Conservation (phyloP, 1,140 invertebrate genomes). For the Platorchestia sp. region DNA sequence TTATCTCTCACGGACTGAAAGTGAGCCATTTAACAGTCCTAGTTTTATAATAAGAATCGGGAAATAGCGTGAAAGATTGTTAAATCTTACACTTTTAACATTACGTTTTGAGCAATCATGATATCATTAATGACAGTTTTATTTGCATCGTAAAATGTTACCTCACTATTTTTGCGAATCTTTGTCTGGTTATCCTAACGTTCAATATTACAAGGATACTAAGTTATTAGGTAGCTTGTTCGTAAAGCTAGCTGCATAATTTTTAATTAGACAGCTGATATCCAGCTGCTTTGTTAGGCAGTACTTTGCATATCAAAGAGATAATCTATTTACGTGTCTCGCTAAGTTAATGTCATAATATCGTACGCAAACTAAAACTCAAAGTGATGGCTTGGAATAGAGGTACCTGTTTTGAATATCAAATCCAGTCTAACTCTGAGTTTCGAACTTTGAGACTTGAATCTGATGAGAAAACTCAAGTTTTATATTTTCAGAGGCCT, state of each 20-base stretch:
- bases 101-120: too few species aligned
- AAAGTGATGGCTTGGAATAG: background rate
- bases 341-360: background rate
- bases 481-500: background rate
- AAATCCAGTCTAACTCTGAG: background rate
- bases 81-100: too few species aligned
- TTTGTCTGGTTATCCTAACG: too few species aligned
- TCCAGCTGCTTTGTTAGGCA: background rate
- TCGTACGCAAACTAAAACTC: background rate
- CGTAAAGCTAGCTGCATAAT: too few species aligned
- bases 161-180: too few species aligned
- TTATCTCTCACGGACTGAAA: too few species aligned
- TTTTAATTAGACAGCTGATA: too few species aligned
- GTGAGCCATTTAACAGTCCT: background rate
- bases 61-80: too few species aligned
- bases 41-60: background rate
- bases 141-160: too few species aligned
- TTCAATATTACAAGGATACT: too few species aligned
- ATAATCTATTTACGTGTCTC: background rate
- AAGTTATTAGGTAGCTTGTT: too few species aligned
- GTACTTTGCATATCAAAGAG: background rate
- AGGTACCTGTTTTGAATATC: background rate
- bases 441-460: background rate
- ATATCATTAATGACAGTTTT: too few species aligned
- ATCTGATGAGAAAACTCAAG: background rate